Conservation (phyloP, 2,113 vertebrate species). For the Kryptolebias marmoratus region DNA sequence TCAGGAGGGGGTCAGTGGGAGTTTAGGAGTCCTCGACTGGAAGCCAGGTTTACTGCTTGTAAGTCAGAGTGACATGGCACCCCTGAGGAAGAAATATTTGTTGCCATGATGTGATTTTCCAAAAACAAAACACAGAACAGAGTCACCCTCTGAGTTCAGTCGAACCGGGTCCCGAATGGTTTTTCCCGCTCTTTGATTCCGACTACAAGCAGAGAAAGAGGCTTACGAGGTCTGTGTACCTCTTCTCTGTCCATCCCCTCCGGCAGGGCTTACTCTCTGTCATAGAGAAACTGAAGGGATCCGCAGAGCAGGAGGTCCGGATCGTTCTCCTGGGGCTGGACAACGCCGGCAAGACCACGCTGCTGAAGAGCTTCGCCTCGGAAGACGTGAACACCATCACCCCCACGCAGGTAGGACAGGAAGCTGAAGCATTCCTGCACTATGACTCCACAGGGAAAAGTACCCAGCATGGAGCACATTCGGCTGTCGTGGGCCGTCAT, state of each 20-base stretch:
- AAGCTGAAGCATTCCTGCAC: not conserved
- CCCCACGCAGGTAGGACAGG: slow-evolving; percentile 83
- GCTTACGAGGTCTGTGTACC: not conserved
- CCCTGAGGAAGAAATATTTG: too few species aligned
- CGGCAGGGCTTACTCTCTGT: slow-evolving; percentile 87
- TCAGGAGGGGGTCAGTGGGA: slow-evolving; percentile 29
- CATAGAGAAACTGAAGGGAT: slow-evolving; percentile 86
- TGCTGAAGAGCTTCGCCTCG: slow-evolving; percentile 84
- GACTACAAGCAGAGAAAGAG: not conserved
- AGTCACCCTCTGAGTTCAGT: too few species aligned
- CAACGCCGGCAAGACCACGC: slow-evolving; percentile 88
- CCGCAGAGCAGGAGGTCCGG: slow-evolving; percentile 83
- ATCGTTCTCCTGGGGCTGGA: slow-evolving; percentile 89
- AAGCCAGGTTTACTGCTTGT: not conserved
- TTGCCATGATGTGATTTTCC: too few species aligned
- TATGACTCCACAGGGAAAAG: not conserved
- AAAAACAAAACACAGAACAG: too few species aligned
- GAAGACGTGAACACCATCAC: slow-evolving; percentile 90
- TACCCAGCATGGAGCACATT: not conserved
- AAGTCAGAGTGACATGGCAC: not conserved
- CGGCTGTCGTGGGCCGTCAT: too few species aligned
- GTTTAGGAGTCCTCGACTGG: slow-evolving; percentile 7
- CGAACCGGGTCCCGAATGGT: not conserved
- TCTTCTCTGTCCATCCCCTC: not conserved
- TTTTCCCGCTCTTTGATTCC: not conserved